Base-by-base conservation (phyloP, 2,888 invertebrate genomes). In the Hirtodrosophila confusa region DNA sequence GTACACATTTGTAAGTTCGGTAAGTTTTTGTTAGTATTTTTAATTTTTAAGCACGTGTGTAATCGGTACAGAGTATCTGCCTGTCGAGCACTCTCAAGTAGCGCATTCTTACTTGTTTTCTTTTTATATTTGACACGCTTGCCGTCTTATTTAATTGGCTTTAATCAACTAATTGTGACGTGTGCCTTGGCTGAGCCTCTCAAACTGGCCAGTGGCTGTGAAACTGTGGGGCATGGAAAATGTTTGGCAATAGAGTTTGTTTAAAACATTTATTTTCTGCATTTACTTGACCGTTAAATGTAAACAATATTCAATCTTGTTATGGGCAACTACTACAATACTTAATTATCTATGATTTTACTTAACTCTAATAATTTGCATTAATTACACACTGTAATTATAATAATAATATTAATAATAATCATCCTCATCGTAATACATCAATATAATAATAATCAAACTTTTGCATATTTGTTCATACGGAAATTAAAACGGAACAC, bases 241-340 rank as follows among this genome's bases (percentile, higher is more conserved):
- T n/a, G n/a, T n/a, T 12, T 33, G 1, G n/a, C 4, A 11, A 36
- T 44, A 5, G 8, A 40, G 24, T 75, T 80, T 72, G 86, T 84
- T 84, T 88, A 88, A 88, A 84, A 88, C 88, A 86, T 84, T 84
- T 88, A 84, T 84, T 84, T 86, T 86, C 73, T 66, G 79, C 61
- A 61, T 80, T 86, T 78, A 71, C 67, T 78, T 87, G 66, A 82
- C 54, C 75, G 36, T 80, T 86, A 71, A 65, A 64, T 82, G 73
- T 69, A 87, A 83, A 83, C 87, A 83, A 83, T 87, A 82, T 87
- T 83, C 82, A 85, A 82, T 82, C 79, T 69, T 87, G 76, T 87
- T 87, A 76, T 63, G 75, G 83, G 85, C 78, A 86, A 78, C 82
- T 82, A 82, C 79, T 84, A 80, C 78, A 80, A 66, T 75, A 82